phyloP scores from a whole-genome alignment of 2,797 vertebrate genomes.

The Coranthus polyacanthus region DNA sequence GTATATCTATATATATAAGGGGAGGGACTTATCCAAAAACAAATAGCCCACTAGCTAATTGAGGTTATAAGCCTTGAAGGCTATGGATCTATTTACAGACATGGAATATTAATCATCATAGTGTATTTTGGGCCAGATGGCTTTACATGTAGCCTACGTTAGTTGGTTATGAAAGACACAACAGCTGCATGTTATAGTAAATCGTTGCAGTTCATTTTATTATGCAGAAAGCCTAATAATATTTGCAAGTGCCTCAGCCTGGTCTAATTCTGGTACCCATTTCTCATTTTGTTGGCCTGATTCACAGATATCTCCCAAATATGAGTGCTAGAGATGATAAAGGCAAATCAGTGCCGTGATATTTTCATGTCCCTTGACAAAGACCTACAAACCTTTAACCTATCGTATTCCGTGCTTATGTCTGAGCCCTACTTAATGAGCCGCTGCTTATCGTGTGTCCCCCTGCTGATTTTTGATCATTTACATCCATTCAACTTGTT shows the following conservation, averaged over 20 bases:
- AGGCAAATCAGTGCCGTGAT: constrained; percentile 43
- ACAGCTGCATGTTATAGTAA: constrained; percentile 27
- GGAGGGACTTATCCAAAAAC: not conserved
- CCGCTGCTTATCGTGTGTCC: constrained; percentile 4
- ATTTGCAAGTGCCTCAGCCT: constrained; percentile 28
- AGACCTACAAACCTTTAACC: no score
- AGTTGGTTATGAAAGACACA: constrained; percentile 31
- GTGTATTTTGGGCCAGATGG: constrained; percentile 48
- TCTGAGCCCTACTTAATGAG: constrained; percentile 14
- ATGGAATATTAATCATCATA: constrained; percentile 49
- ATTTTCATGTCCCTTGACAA: constrained; percentile 31
- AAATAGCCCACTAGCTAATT: constrained; percentile 24
- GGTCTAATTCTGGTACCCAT: constrained; percentile 18
- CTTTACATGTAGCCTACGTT: constrained; percentile 34
- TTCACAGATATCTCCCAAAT: constrained; percentile 44
- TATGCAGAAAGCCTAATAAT: constrained; percentile 5
- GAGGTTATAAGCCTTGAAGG: constrained; percentile 6
- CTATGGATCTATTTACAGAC: constrained; percentile 25
- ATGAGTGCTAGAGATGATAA: constrained; percentile 46
- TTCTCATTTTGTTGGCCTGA: constrained; percentile 51
- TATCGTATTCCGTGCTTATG: constrained; percentile 21
- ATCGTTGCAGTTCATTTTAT: constrained; percentile 17
- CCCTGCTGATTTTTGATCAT: constrained; percentile 19
- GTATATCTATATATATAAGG: no score
- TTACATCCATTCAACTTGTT: constrained; percentile 38